phyloP scores from a whole-genome alignment of 1,140 invertebrate species.

The Drosophila ercepeae region DNA sequence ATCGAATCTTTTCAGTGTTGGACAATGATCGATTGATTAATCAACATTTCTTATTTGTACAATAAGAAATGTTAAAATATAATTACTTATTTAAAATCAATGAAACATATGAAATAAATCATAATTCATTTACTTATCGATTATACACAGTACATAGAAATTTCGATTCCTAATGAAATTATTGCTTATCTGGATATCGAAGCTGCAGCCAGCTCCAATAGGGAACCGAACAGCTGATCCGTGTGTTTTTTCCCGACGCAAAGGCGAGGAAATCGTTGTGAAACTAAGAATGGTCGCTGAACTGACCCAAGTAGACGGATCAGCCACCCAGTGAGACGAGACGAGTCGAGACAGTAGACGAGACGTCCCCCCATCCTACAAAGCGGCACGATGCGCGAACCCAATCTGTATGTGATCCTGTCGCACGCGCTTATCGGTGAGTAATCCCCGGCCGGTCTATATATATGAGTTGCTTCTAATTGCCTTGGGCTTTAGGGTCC shows the following conservation, averaged over 20 bases:
- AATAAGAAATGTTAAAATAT: too few relatives aligned
- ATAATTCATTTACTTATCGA: too few relatives aligned
- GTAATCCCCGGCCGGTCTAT: constrained; percentile 17
- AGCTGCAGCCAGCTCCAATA: not conserved
- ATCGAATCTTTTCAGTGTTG: not conserved
- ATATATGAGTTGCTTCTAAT: not conserved
- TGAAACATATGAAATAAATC: too few relatives aligned
- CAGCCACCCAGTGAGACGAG: constrained; percentile 34
- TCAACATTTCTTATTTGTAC: too few relatives aligned
- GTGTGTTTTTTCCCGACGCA: constrained; percentile 16
- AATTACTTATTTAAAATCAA: too few relatives aligned
- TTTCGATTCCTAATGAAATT: too few relatives aligned
- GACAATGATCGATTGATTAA: not conserved
- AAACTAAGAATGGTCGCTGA: constrained; percentile 51
- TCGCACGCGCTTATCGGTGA: constrained; percentile 78
- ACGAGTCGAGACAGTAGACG: constrained; percentile 5
- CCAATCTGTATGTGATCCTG: constrained; percentile 68
- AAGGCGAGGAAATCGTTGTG: constrained; percentile 17
- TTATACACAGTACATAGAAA: too few relatives aligned
- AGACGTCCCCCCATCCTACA: constrained; percentile 12
- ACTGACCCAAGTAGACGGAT: constrained; percentile 2
- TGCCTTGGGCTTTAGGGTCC: constrained; percentile 43
- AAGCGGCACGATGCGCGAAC: constrained; percentile 67
- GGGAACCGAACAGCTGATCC: constrained; percentile 27
- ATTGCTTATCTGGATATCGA: not conserved